A percentile compares a stretch with the other conserved stretches of the same genome.
These are phyloP conservation scores for Dasyprocta punctata DNA, from an alignment of 2,113 vertebrate genomes.

Conservation along the genomic window DNA sequence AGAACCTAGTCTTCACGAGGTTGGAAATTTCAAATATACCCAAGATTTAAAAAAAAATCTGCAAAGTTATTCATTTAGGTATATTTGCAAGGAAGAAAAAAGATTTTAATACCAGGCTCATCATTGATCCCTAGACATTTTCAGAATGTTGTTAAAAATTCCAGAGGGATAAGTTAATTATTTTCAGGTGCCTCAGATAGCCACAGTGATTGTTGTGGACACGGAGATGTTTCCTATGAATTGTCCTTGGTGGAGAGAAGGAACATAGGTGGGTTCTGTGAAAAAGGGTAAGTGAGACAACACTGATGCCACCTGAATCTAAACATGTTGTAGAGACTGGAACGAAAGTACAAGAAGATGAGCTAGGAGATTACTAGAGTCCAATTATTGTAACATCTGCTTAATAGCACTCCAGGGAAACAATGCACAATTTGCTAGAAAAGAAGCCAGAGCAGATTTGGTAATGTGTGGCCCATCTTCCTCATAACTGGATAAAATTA, in stretches of 20 bases:
- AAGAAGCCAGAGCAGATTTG: slow-evolving; percentile 49
- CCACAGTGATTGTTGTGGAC: not conserved
- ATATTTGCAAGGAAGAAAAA: not conserved
- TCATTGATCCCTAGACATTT: slow-evolving; percentile 41
- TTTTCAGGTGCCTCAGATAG: not conserved
- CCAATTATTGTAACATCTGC: slow-evolving; percentile 51
- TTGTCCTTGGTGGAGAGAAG: not conserved
- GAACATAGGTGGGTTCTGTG: not conserved
- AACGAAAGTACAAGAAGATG: slow-evolving; percentile 10
- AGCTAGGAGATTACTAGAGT: slow-evolving; percentile 20
- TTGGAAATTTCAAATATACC: slow-evolving; percentile 20
- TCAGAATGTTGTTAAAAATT: not conserved
- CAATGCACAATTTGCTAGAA: slow-evolving; percentile 26
- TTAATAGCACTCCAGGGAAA: slow-evolving; percentile 51
- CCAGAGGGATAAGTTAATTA: not conserved
- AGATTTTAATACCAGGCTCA: slow-evolving; percentile 21
- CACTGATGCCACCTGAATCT: not conserved
- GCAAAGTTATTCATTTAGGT: slow-evolving; percentile 11
- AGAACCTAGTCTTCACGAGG: not conserved
- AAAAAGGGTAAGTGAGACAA: not conserved
- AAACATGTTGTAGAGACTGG: slow-evolving; percentile 12
- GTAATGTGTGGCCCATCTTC: slow-evolving; percentile 40
- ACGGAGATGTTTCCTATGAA: not conserved
- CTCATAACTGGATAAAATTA: slow-evolving; percentile 51
- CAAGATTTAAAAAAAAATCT: not conserved